Conservation (phyloP, 2,888 invertebrate species). For the Dichetophora obliterata region DNA sequence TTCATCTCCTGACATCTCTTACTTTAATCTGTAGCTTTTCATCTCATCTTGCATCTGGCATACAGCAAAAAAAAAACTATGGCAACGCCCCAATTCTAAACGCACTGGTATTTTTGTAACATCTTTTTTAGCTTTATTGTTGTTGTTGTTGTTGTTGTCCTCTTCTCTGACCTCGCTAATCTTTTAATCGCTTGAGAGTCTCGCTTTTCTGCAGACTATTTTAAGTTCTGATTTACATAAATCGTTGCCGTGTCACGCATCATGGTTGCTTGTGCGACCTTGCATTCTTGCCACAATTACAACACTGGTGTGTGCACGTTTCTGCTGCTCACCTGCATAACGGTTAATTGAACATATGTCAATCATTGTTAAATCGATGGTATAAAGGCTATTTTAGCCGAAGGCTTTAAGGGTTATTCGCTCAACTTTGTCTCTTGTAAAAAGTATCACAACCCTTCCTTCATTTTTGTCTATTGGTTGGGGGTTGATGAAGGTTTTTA, state of each 20-base stretch:
- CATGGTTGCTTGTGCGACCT: background rate
- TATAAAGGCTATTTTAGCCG: background rate
- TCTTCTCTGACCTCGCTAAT: background rate
- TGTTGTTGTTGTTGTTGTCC: background rate
- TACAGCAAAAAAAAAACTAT: background rate
- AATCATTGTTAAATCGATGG: background rate
- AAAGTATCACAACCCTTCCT: background rate
- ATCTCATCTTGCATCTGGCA: conserved; percentile 24
- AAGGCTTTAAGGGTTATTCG: background rate
- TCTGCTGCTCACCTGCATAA: conserved; percentile 22
- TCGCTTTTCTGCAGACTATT: background rate
- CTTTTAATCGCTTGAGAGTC: background rate
- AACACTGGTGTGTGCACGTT: background rate
- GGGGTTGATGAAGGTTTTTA: background rate
- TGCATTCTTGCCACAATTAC: background rate
- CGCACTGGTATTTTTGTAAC: no score
- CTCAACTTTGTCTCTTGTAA: background rate
- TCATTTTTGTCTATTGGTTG: background rate
- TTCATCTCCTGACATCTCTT: no score
- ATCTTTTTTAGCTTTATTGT: background rate
- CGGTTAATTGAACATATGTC: conserved; percentile 29
- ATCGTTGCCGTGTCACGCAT: background rate
- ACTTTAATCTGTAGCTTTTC: no score
- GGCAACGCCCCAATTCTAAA: conserved; percentile 18
- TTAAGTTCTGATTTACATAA: conserved; percentile 8